Evolutionary conservation across 2,113 vertebrate genomes (phyloP).

Genomic region (Corynorhinus townsendii): DNA sequence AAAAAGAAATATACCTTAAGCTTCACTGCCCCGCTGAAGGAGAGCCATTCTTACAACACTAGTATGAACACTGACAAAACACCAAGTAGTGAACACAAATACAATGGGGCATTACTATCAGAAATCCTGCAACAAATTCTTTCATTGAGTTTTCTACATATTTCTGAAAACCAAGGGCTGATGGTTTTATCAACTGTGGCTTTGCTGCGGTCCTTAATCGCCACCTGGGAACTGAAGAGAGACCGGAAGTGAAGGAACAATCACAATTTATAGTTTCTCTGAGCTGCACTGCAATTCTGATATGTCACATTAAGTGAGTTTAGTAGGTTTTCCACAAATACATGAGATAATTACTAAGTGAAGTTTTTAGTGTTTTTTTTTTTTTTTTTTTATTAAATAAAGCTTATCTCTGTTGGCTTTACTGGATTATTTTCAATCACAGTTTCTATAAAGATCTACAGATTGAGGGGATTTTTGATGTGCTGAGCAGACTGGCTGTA

Average conservation of each 20-base stretch:
- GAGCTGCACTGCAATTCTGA: not conserved
- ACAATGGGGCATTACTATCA: not conserved
- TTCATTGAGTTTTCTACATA: not conserved
- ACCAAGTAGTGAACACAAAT: not conserved
- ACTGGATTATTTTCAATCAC: conserved; percentile 31
- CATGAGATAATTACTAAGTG: not conserved
- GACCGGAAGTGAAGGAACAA: not conserved
- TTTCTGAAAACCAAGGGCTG: not conserved
- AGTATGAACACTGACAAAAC: not conserved
- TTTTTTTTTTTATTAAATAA: not conserved
- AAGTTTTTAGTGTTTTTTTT: not conserved
- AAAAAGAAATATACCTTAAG: not conserved
- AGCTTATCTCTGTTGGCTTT: not conserved
- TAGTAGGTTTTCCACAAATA: conserved; percentile 23
- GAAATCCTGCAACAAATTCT: not conserved
- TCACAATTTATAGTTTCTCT: not conserved
- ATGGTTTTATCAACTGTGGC: not conserved
- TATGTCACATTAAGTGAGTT: not conserved
- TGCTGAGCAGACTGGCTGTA: conserved; percentile 23
- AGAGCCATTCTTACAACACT: not conserved
- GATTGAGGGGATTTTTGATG: conserved; percentile 40
- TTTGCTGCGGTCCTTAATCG: not conserved
- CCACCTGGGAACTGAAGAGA: not conserved
- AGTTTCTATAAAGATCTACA: conserved; percentile 46
- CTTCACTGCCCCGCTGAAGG: not conserved